Evolutionary conservation across 2,888 invertebrate genomes (phyloP), one percentile per base, ranked within the genome.

Genomic region (Caenorhabditis zanzibari): DNA sequence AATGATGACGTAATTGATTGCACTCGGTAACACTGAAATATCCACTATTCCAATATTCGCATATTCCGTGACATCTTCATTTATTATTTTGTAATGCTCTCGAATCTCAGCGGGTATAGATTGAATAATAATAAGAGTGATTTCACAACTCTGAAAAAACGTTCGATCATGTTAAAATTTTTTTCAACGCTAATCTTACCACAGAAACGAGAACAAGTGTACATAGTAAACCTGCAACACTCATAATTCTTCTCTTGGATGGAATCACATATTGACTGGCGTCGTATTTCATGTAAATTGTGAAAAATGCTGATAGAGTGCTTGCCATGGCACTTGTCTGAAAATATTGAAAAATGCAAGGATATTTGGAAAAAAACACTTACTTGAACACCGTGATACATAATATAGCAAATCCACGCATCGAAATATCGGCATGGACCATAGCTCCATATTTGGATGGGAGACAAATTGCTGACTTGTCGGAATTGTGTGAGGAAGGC

Each of bases 231-330:
- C 41, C 1, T 1, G n/a, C 41, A 26, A 56, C 56, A 19, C 14
- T 44, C 0, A 26, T 26, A 2, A 59, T 16, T 14, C 44, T 5
- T 16, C 10, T 71, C 12, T 47, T 58, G 16, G 44, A 32, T 6
- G 58, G 19, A 4, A 35, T 19, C 12, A 72, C 35, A 49, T 35
- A 35, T 24, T 49, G 14, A 12, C 59, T 22, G 0, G 72, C 72
- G 9, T 72, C 44, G 32, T 59, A 72, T 49, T 72, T 72, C 59
- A 72, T 59, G 22, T 59, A 72, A 7, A 59, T 72, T 19, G 59
- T 72, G 7, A 59, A 28, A 10, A 72, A 72, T 10, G 56, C 59
- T 0, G 72, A 56, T 16, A 59, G n/a, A 22, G 47, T 35, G 10
- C 72, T 72, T 0, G 61, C 14, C 49, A 72, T 35, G 2, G 72